phyloP scores from a whole-genome alignment of 1,140 invertebrate genomes.

The Maniola jurtina region DNA sequence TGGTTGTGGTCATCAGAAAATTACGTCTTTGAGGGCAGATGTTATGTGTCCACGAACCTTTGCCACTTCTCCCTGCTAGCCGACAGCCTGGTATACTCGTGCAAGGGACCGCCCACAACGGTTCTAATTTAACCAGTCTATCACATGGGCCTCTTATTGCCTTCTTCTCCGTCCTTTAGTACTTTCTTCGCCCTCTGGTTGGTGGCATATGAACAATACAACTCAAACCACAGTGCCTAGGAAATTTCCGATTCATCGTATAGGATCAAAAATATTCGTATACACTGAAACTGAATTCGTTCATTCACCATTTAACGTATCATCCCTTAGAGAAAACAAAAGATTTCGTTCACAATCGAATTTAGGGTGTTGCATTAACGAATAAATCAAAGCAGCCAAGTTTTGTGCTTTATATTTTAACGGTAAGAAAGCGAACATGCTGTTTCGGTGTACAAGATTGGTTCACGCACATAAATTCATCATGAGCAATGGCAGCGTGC shows the following conservation, averaged over 20 bases:
- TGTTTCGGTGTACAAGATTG: slow-evolving; percentile 1
- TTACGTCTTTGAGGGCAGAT: no score
- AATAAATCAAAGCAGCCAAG: slow-evolving; percentile 3
- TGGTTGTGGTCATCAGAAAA: no score
- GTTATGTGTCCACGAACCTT: no score
- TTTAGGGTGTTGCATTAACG: background rate
- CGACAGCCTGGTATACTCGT: no score
- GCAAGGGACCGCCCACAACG: no score
- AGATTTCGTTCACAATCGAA: background rate
- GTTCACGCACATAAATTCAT: slow-evolving; percentile 23
- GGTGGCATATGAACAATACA: background rate
- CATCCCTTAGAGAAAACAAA: background rate
- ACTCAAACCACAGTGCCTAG: background rate
- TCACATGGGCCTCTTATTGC: no score
- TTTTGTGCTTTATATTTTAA: background rate
- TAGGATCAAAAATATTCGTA: no score
- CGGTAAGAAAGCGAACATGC: slow-evolving; percentile 7
- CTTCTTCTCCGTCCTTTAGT: no score
- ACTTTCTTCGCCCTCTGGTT: no score
- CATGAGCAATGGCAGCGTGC: background rate
- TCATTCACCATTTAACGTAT: background rate
- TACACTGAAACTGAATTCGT: background rate
- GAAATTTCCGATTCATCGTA: no score
- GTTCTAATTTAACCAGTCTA: no score
- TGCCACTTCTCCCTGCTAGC: no score